Evolutionary conservation across 2,797 vertebrate genomes (phyloP).

Genomic region (Adelosebastes latens): DNA sequence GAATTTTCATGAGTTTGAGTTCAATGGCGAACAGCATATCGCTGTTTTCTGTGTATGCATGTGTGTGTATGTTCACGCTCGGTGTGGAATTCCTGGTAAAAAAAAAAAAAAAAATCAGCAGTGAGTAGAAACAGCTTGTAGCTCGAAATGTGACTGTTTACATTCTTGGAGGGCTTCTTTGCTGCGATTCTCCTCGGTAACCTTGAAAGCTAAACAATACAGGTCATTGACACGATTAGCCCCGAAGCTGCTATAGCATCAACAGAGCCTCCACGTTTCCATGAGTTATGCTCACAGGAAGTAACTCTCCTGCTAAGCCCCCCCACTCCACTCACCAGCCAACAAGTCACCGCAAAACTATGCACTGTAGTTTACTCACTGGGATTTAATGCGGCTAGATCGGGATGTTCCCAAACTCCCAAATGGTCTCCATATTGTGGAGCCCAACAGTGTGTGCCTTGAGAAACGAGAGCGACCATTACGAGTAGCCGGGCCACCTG

Average conservation of each 20-base stretch:
- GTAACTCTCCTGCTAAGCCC: constrained; percentile 40
- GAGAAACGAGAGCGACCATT: constrained; percentile 60
- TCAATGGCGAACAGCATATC: constrained; percentile 34
- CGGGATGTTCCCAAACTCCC: constrained; percentile 72
- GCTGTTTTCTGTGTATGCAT: constrained; percentile 23
- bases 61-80: constrained; percentile 21
- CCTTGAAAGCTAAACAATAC: constrained; percentile 73
- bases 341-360: constrained; percentile 70
- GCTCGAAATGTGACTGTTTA: constrained; percentile 68
- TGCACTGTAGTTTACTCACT: constrained; percentile 62
- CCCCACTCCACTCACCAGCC: constrained; percentile 31
- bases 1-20: constrained; percentile 13
- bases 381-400: constrained; percentile 56
- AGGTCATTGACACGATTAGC: constrained; percentile 75
- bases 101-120: constrained; percentile 9
- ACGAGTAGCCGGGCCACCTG: constrained; percentile 77
- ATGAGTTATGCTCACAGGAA: constrained; percentile 67
- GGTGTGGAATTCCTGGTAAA: constrained; percentile 54
- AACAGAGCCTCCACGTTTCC: constrained; percentile 56
- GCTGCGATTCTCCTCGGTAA: constrained; percentile 66
- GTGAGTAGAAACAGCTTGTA: constrained; percentile 62
- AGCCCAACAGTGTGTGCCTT: constrained; percentile 38
- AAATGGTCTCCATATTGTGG: constrained; percentile 67
- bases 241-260: constrained; percentile 59
- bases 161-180: constrained; percentile 66